phyloP scores from a whole-genome alignment of 2,888 invertebrate species.

The Beris morrisii region DNA sequence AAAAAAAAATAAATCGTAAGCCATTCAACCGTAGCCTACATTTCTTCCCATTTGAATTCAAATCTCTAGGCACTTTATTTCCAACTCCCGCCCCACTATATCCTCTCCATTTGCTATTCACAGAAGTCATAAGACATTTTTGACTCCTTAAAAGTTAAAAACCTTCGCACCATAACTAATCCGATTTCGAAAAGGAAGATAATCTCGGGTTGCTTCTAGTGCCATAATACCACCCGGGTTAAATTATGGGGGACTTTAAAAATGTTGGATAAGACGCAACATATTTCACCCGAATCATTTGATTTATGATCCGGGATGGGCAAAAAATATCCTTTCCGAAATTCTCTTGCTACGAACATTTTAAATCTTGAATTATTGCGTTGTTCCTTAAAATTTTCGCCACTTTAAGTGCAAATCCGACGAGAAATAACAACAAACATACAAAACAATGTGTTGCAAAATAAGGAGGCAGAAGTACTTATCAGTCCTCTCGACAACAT shows the following conservation, averaged over 20 bases:
- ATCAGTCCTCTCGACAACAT: too few species aligned
- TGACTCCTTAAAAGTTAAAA: conserved; percentile 29
- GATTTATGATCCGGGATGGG: conserved; percentile 17
- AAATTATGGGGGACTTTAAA: conserved; percentile 29
- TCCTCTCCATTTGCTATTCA: not conserved
- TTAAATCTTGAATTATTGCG: conserved; percentile 38
- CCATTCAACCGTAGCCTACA: conserved; percentile 10
- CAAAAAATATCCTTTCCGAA: not conserved
- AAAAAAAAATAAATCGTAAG: conserved; percentile 9
- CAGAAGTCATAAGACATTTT: conserved; percentile 24
- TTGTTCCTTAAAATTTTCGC: conserved; percentile 18
- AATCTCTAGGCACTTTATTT: conserved; percentile 27
- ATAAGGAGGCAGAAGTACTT: too few species aligned
- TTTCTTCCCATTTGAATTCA: conserved; percentile 17
- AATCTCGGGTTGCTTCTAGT: conserved; percentile 4
- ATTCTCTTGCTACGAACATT: conserved; percentile 19
- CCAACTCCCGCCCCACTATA: not conserved
- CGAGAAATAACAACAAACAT: not conserved
- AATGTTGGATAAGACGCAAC: conserved; percentile 25
- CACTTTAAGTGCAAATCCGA: conserved; percentile 19
- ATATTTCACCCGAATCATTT: conserved; percentile 30
- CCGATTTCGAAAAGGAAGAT: conserved; percentile 23
- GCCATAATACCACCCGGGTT: conserved; percentile 11
- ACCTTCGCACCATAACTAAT: conserved; percentile 13
- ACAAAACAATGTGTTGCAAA: not conserved